Evolutionary conservation across 2,113 vertebrate species (phyloP).

Genomic region (Myrmecophaga tridactyla): DNA sequence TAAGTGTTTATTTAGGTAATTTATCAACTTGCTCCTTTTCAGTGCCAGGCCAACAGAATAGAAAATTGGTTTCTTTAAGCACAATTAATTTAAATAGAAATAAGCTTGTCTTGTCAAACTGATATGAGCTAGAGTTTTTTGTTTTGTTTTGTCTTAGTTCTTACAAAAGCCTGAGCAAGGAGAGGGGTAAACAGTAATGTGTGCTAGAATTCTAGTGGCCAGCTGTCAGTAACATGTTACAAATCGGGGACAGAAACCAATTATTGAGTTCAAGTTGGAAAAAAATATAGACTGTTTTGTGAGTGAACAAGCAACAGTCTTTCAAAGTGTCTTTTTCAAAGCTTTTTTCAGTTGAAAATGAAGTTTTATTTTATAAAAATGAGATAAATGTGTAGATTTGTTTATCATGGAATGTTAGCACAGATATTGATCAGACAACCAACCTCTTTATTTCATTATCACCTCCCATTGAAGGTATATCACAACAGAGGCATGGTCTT

Average conservation of each 20-base stretch:
- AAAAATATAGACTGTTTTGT: background rate
- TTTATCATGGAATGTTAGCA: background rate
- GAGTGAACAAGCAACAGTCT: background rate
- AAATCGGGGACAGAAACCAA: background rate
- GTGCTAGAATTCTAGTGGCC: background rate
- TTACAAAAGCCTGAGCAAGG: background rate
- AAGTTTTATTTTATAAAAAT: background rate
- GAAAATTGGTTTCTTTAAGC: background rate
- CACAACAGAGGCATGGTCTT: too few species aligned
- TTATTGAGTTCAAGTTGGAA: background rate
- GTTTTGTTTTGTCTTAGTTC: background rate
- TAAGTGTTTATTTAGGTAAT: background rate
- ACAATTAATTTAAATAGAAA: slow-evolving; percentile 31
- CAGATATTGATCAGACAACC: background rate
- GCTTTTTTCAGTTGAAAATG: background rate
- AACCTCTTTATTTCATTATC: background rate
- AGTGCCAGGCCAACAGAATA: background rate
- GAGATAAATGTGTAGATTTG: background rate
- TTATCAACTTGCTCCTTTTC: background rate
- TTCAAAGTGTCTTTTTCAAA: too few species aligned
- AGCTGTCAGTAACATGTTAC: background rate
- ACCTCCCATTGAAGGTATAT: too few species aligned
- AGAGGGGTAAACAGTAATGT: background rate
- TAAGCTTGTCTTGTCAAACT: background rate
- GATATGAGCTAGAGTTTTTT: background rate